Conservation (phyloP, 2,888 invertebrate species). For the Tenthredo distinguenda region DNA sequence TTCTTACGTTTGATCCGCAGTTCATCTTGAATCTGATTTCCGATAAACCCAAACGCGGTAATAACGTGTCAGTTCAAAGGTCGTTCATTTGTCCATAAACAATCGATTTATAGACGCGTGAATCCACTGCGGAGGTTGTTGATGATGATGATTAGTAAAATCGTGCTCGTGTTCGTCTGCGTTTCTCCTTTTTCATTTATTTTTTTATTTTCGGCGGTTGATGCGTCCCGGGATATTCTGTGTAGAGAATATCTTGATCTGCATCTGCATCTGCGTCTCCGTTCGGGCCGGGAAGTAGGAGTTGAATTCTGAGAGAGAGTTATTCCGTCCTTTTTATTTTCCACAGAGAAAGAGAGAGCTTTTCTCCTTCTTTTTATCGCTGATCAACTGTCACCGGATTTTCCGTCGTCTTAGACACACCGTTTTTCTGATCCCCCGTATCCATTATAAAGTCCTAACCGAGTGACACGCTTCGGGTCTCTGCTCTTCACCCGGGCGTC, state of each 20-base stretch:
- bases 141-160: neutral
- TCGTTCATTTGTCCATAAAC: neutral
- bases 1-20: conserved; percentile 3
- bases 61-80: conserved; percentile 23
- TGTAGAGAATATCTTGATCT: conserved; percentile 21
- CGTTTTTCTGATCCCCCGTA: conserved; percentile 26
- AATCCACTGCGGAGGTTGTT: neutral
- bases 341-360: neutral
- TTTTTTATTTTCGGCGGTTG: neutral
- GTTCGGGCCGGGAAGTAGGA: no score
- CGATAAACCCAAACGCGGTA: conserved; percentile 4
- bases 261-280: conserved; percentile 23
- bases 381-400: conserved; percentile 41
- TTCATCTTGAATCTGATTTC: neutral
- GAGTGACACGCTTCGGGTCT: conserved; percentile 44
- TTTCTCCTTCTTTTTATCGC: conserved; percentile 5
- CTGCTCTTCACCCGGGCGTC: neutral
- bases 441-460: conserved; percentile 40
- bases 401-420: conserved; percentile 42
- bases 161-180: no score
- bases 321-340: neutral
- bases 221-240: neutral
- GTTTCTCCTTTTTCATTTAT: neutral
- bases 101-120: neutral
- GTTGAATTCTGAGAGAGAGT: neutral